phyloP scores from a whole-genome alignment of 2,888 invertebrate genomes.

The Lumbricus terrestris region DNA sequence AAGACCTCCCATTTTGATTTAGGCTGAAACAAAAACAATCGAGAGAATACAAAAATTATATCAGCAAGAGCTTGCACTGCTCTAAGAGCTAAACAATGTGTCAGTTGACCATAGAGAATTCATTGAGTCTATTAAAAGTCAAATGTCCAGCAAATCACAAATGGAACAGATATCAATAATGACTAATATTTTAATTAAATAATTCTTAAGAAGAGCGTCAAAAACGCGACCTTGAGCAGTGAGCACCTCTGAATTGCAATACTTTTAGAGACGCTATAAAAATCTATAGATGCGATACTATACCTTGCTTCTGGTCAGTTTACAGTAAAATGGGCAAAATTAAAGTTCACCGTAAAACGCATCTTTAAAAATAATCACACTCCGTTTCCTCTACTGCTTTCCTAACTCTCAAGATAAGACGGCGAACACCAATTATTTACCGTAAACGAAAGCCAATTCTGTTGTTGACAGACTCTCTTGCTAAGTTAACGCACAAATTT shows the following conservation, averaged over 20 bases:
- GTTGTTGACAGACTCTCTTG: neutral
- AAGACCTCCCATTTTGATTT: conserved; percentile 82
- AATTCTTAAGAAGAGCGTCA: neutral
- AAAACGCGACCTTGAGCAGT: too few relatives aligned
- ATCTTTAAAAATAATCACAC: neutral
- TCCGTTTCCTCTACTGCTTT: neutral
- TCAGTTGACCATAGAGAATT: neutral
- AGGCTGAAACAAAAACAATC: neutral
- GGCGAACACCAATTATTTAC: neutral
- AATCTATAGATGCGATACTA: too few relatives aligned
- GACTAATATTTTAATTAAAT: neutral
- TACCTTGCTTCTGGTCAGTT: too few relatives aligned
- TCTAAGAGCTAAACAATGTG: neutral
- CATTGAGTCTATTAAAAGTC: neutral
- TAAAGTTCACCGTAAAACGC: neutral
- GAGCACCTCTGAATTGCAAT: too few relatives aligned
- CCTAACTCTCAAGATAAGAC: neutral
- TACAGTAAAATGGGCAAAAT: too few relatives aligned
- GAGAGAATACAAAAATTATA: neutral
- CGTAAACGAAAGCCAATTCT: neutral
- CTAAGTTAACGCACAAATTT: neutral
- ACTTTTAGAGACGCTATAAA: too few relatives aligned
- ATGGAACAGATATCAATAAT: neutral
- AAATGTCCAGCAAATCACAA: neutral
- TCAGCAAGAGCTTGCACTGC: neutral